phyloP scores from a whole-genome alignment of 2,888 invertebrate species.

The Agrilus biguttatus region DNA sequence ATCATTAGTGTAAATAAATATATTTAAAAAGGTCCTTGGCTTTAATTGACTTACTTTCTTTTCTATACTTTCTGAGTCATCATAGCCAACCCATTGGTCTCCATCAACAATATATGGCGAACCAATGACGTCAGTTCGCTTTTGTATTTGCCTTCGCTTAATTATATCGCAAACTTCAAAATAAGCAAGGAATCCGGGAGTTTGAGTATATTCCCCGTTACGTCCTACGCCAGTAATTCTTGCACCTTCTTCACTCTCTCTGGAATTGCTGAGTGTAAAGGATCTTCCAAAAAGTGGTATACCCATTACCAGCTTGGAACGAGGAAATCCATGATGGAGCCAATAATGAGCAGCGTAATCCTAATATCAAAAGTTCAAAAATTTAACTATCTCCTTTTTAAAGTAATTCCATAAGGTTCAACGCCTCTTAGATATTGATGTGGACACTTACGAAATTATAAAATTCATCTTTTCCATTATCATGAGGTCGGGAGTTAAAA shows the following conservation, averaged over 20 bases:
- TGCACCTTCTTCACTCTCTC: slow-evolving; percentile 41
- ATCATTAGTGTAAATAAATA: background rate
- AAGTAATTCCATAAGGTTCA: no score
- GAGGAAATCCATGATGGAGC: slow-evolving; percentile 45
- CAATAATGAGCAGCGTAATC: slow-evolving; percentile 57
- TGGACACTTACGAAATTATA: slow-evolving; percentile 36
- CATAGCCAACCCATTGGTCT: slow-evolving; percentile 72
- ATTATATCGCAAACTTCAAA: slow-evolving; percentile 48
- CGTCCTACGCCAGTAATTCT: slow-evolving; percentile 45
- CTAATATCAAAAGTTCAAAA: slow-evolving; percentile 19
- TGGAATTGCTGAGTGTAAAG: slow-evolving; percentile 46
- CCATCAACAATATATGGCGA: slow-evolving; percentile 51
- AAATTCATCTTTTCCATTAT: slow-evolving; percentile 35
- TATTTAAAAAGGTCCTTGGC: background rate
- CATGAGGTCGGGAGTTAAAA: slow-evolving; percentile 33
- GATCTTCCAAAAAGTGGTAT: slow-evolving; percentile 60
- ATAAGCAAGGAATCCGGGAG: slow-evolving; percentile 52
- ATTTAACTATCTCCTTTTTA: background rate
- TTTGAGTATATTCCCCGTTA: slow-evolving; percentile 52
- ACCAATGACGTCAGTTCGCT: slow-evolving; percentile 41
- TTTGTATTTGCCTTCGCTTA: slow-evolving; percentile 22
- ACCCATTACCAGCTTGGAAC: slow-evolving; percentile 54
- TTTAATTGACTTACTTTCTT: slow-evolving; percentile 40
- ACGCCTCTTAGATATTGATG: background rate
- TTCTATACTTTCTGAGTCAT: slow-evolving; percentile 48